Evolutionary conservation across 2,888 invertebrate genomes (phyloP).

Genomic region (Panorpa germanica): DNA sequence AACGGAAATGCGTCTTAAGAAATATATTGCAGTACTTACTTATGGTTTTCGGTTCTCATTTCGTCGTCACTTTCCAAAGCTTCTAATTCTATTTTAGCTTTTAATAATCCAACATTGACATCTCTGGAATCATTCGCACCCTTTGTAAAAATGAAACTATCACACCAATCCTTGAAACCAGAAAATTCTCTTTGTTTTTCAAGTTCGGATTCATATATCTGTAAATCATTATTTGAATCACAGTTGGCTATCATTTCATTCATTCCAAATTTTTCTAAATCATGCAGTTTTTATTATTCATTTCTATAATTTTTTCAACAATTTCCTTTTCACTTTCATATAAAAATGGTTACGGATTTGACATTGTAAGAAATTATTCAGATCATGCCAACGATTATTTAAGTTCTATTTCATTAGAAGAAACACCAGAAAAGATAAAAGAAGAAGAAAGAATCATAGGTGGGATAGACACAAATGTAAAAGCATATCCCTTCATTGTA

Average conservation of each 20-base stretch:
- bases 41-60: neutral
- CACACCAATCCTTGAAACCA: conserved; percentile 45
- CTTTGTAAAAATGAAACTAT: conserved; percentile 38
- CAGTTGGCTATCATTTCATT: conserved; percentile 17
- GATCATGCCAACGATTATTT: no score
- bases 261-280: neutral
- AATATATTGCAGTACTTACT: conserved; percentile 5
- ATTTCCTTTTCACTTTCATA: no score
- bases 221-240: conserved; percentile 20
- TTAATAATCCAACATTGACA: conserved; percentile 24
- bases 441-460: no score
- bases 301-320: no score
- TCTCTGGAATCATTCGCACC: conserved; percentile 29
- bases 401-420: no score
- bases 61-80: conserved; percentile 26
- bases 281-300: neutral
- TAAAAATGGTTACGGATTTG: no score
- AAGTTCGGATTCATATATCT: conserved; percentile 44
- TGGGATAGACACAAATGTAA: no score
- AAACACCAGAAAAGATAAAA: no score
- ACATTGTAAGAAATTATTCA: no score
- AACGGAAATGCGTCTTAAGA: conserved; percentile 5
- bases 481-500: no score
- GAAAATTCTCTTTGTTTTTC: conserved; percentile 45
- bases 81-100: conserved; percentile 13